Evolutionary conservation across 2,888 invertebrate genomes (phyloP).

Genomic region (Lysandra coridon): DNA sequence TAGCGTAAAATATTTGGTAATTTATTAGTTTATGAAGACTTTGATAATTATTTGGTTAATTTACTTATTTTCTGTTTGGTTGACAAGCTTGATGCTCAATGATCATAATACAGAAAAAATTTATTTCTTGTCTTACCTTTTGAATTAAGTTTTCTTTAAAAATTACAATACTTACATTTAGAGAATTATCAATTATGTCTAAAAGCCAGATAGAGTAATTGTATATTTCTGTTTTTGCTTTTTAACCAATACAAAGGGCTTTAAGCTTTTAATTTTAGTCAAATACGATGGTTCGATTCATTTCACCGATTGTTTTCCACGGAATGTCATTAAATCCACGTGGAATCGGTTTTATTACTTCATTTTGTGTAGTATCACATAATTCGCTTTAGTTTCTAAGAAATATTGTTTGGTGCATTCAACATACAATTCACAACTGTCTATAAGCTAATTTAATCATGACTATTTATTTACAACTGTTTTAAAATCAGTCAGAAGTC

Average conservation of each 20-base stretch:
- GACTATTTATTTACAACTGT: too few relatives aligned
- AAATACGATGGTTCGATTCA: not conserved
- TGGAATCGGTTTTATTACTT: not conserved
- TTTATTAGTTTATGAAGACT: not conserved
- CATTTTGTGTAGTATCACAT: not conserved
- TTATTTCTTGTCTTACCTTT: not conserved
- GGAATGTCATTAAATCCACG: not conserved
- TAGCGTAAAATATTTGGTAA: not conserved
- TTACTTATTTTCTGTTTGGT: not conserved
- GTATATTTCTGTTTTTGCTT: not conserved
- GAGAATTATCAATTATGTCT: not conserved
- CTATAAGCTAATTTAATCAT: too few relatives aligned
- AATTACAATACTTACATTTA: not conserved
- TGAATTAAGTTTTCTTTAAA: not conserved
- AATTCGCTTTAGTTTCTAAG: not conserved
- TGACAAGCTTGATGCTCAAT: not conserved
- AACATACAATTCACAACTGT: too few relatives aligned
- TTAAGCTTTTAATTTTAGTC: constrained; percentile 3
- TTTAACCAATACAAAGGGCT: not conserved
- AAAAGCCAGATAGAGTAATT: not conserved
- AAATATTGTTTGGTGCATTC: not conserved
- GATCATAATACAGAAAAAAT: not conserved
- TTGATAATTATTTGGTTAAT: not conserved
- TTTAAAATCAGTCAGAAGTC: too few relatives aligned
- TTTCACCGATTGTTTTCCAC: constrained; percentile 17